Evolutionary conservation across 2,113 vertebrate species (phyloP).

Genomic region (Lichenostomus cassidix): DNA sequence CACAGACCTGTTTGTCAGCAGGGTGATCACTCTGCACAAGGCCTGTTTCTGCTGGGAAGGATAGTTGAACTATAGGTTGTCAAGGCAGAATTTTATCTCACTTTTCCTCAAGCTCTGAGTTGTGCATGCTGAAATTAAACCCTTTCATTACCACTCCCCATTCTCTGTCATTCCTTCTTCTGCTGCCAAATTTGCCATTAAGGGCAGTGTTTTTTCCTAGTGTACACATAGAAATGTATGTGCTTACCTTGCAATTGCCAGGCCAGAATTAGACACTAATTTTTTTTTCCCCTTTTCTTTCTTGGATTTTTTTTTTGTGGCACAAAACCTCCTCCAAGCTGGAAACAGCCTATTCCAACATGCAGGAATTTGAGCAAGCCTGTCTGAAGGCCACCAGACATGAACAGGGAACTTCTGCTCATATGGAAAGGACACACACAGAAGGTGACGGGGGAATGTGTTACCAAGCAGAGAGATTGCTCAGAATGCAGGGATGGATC

Average conservation of each 20-base stretch:
- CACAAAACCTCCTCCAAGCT: background rate
- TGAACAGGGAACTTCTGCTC: background rate
- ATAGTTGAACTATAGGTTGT: background rate
- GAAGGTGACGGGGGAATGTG: background rate
- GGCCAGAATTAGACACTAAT: background rate
- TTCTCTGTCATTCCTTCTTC: background rate
- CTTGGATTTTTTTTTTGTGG: background rate
- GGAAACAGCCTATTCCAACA: background rate
- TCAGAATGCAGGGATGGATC: background rate
- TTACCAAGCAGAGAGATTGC: background rate
- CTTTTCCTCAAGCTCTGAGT: background rate
- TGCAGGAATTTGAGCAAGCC: background rate
- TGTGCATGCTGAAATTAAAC: background rate
- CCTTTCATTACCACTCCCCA: background rate
- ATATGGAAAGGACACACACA: background rate
- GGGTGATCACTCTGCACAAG: background rate
- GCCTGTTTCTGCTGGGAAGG: background rate
- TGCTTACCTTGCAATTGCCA: background rate
- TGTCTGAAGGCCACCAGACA: background rate
- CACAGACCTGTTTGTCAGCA: background rate
- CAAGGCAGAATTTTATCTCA: background rate
- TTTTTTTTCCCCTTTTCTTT: accelerated
- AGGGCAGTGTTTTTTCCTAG: background rate
- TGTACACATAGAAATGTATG: background rate
- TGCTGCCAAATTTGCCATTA: background rate